These are phyloP conservation scores for Polypedilum pembai DNA, from an alignment of 1,140 invertebrate genomes.

Conservation along the genomic window DNA sequence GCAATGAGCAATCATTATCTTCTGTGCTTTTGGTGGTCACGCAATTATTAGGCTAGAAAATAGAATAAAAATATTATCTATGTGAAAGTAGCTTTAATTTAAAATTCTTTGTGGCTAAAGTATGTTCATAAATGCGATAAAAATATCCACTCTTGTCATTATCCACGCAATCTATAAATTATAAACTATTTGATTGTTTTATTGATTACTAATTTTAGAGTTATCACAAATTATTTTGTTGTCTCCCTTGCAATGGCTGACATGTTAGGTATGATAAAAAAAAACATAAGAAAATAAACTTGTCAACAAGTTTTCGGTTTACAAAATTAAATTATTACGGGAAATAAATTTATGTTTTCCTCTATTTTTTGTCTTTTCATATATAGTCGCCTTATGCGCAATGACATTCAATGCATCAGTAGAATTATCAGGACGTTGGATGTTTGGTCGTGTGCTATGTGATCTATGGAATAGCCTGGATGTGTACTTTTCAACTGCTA, in stretches of 20 bases:
- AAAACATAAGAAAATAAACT: background rate
- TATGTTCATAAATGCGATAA: no score
- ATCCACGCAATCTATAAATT: no score
- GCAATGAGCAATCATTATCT: no score
- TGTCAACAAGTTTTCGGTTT: background rate
- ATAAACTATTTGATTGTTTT: no score
- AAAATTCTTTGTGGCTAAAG: no score
- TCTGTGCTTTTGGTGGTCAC: no score
- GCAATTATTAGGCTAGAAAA: no score
- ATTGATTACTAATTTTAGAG: constrained; percentile 43
- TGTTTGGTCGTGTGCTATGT: constrained; percentile 83
- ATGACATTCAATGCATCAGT: constrained; percentile 94
- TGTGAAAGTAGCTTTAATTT: no score
- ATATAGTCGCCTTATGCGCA: constrained; percentile 74
- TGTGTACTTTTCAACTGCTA: constrained; percentile 91
- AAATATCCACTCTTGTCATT: no score
- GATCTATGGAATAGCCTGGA: constrained; percentile 92
- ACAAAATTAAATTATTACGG: constrained; percentile 4
- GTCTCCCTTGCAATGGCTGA: constrained; percentile 88
- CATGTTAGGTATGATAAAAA: constrained; percentile 48
- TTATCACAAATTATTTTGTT: constrained; percentile 92
- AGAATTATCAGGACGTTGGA: constrained; percentile 70
- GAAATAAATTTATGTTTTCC: background rate
- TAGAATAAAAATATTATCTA: no score
- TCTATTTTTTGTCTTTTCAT: background rate